Evolutionary conservation across 2,797 vertebrate species (phyloP), one percentile per base, ranked within the genome.

Genomic region (Myiothlypis chrysogaster): DNA sequence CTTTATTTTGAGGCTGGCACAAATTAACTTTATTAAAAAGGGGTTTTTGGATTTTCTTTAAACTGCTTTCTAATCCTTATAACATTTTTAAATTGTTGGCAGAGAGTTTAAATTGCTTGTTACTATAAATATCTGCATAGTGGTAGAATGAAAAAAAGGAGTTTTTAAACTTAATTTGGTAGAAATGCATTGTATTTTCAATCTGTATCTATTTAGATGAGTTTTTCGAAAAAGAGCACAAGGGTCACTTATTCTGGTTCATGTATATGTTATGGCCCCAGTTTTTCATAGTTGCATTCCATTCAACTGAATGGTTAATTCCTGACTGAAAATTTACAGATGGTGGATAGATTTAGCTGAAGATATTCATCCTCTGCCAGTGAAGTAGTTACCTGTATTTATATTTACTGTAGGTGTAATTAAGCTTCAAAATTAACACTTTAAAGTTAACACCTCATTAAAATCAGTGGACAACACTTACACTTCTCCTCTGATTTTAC

Each of bases 1-100:
- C 71, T 81, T 77, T 75, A 8, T 61, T 92, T 56, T 53, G 16
- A 56, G 21, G 2, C 10, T 75, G 35, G 7, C 44, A 88, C 17
- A 83, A 88, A 63, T 80, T 63, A 32, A 71, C 44, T 82, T 87
- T 7, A 77, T 44, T 84, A 83, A 18, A 78, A 83, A 28, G 4
- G 1, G 0, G 0, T 23, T 47, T 76, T 75, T 16, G 3, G 3
- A 23, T 71, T 95, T 88, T 66, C 20, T 72, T 21, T 59, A 78
- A 86, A 88, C 50, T 65, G 14, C 5, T 32, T 90, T 93, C 2
- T 65, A 84, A 82, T 64, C 7, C 7, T 53, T 84, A 32, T 7
- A 82, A 12, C 5, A 56, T 4, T 34, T 82, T 80, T 52, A 61
- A 87, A 77, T 76, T 63, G 18, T 47, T 76, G 7, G 2, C 32